These are phyloP conservation scores for Anthrax anthrax DNA, from an alignment of 2,888 invertebrate species.

Conservation along the genomic window DNA sequence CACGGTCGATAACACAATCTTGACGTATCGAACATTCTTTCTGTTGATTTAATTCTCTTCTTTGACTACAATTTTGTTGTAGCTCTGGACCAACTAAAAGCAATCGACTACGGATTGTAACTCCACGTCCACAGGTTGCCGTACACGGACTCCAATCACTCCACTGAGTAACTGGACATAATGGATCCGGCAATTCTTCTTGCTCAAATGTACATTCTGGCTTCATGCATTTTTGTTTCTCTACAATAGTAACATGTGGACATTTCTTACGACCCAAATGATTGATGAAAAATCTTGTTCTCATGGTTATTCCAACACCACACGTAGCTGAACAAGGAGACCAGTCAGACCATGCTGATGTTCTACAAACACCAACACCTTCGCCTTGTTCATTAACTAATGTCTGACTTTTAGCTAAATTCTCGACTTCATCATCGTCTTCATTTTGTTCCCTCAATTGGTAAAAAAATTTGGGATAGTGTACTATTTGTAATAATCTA, in stretches of 20 bases:
- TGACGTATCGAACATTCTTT: conserved; percentile 49
- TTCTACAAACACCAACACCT: conserved; percentile 30
- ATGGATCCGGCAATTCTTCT: conserved; percentile 40
- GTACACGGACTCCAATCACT: conserved; percentile 87
- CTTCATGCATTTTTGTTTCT: conserved; percentile 61
- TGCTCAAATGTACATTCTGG: conserved; percentile 43
- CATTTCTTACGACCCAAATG: conserved; percentile 69
- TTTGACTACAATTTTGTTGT: conserved; percentile 49
- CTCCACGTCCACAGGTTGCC: conserved; percentile 73
- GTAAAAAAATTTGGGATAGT: neutral
- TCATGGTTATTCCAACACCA: conserved; percentile 60
- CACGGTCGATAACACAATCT: conserved; percentile 57
- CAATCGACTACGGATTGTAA: conserved; percentile 56
- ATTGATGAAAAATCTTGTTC: conserved; percentile 59
- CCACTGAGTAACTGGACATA: conserved; percentile 76
- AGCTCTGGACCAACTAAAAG: conserved; percentile 48
- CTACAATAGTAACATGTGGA: conserved; percentile 57
- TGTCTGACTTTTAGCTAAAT: conserved; percentile 25
- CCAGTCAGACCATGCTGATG: conserved; percentile 30
- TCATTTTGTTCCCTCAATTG: conserved; percentile 3
- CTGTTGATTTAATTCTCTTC: conserved; percentile 62
- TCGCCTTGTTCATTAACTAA: conserved; percentile 28
- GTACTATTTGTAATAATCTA: neutral
- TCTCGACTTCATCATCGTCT: conserved; percentile 30
- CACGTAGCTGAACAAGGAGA: conserved; percentile 79